phyloP scores from a whole-genome alignment of 2,888 invertebrate genomes.

The Morpho deidamia region DNA sequence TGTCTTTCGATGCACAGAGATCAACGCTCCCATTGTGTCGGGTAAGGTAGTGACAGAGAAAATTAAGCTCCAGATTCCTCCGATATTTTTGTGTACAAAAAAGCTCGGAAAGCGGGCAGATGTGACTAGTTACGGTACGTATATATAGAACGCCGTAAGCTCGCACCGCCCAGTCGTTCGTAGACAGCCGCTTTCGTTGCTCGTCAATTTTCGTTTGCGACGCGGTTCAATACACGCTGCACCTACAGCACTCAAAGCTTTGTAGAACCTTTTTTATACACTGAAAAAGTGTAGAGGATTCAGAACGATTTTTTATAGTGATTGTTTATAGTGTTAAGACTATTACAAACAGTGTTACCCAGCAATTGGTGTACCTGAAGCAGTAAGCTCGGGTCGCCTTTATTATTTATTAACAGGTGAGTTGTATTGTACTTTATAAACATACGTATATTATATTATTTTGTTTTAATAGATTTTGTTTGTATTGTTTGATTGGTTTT shows the following conservation, averaged over 20 bases:
- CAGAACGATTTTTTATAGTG: too few species aligned
- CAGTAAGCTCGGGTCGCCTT: constrained; percentile 20
- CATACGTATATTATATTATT: too few species aligned
- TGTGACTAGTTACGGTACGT: constrained; percentile 39
- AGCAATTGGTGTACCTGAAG: constrained; percentile 15
- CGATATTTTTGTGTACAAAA: constrained; percentile 70
- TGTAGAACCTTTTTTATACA: constrained; percentile 5
- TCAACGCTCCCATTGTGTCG: constrained; percentile 74
- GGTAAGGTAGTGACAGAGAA: constrained; percentile 66
- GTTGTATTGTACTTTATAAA: constrained; percentile 8
- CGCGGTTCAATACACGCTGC: constrained; percentile 6
- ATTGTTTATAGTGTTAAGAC: constrained; percentile 14
- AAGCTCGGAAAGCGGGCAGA: constrained; percentile 59
- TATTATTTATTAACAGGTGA: constrained; percentile 30
- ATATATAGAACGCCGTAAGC: constrained; percentile 58
- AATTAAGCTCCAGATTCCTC: constrained; percentile 72
- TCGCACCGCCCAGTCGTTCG: constrained; percentile 67
- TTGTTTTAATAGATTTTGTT: too few species aligned
- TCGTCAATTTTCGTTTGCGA: constrained; percentile 11
- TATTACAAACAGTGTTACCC: constrained; percentile 9
- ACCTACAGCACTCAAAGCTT: constrained; percentile 5
- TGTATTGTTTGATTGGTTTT: too few species aligned
- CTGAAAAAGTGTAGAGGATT: not conserved
- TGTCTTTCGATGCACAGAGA: constrained; percentile 58
- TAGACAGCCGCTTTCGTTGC: constrained; percentile 29